phyloP scores from a whole-genome alignment of 23 tunicate species.

The Corella eumyota region DNA sequence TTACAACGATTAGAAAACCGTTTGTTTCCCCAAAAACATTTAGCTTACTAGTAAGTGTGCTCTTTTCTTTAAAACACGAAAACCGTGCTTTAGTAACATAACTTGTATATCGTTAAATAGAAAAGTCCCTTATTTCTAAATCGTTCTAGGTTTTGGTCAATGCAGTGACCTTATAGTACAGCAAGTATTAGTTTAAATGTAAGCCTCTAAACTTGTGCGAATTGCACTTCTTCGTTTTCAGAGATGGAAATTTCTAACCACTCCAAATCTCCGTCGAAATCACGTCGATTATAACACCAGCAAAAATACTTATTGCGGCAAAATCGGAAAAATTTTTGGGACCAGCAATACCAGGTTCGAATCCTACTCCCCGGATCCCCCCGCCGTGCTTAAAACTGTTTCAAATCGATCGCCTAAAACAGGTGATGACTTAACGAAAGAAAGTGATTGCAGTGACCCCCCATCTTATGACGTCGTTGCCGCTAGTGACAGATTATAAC shows the following conservation, averaged over 20 bases:
- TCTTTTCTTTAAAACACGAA: too few relatives aligned
- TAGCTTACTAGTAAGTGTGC: neutral
- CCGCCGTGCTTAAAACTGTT: too few relatives aligned
- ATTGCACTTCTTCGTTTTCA: constrained; percentile 3
- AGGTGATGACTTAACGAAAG: too few relatives aligned
- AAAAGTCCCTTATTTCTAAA: too few relatives aligned
- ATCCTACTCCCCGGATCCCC: constrained; percentile 14
- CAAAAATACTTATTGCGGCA: neutral
- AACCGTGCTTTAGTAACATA: too few relatives aligned
- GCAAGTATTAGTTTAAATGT: too few relatives aligned
- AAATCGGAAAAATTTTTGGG: constrained; percentile 20
- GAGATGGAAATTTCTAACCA: constrained; percentile 39
- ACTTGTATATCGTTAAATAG: too few relatives aligned
- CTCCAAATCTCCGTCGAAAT: constrained; percentile 50
- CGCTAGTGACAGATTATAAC: too few relatives aligned
- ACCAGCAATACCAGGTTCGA: neutral
- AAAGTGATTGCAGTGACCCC: constrained; percentile 55
- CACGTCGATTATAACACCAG: constrained; percentile 39
- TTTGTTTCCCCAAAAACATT: neutral
- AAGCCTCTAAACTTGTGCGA: too few relatives aligned
- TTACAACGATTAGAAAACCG: neutral
- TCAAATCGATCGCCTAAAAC: too few relatives aligned
- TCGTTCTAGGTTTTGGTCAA: too few relatives aligned
- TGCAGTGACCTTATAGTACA: too few relatives aligned
- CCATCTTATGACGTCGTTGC: constrained; percentile 30